phyloP scores from a whole-genome alignment of 2,797 vertebrate genomes.

The Oryzias sinensis region DNA sequence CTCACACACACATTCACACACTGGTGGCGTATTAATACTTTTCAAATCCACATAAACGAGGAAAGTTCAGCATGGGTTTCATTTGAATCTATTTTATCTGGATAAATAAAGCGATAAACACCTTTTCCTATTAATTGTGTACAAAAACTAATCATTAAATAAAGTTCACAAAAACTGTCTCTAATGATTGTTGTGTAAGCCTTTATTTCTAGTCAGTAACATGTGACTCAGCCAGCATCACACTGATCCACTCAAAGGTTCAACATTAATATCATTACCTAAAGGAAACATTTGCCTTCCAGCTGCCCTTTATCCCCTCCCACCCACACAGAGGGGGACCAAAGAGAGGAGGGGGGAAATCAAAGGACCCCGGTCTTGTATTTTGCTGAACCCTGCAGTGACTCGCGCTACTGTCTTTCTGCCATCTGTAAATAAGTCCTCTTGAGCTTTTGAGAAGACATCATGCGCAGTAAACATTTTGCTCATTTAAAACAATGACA shows the following conservation, averaged over 20 bases:
- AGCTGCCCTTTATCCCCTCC: slow-evolving; percentile 44
- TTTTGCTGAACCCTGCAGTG: slow-evolving; percentile 21
- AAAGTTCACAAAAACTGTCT: slow-evolving; percentile 3
- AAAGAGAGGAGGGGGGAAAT: slow-evolving; percentile 7
- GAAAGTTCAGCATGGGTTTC: too few relatives aligned
- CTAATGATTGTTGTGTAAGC: not conserved
- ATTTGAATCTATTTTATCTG: too few relatives aligned
- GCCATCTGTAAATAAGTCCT: slow-evolving; percentile 18
- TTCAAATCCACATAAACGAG: too few relatives aligned
- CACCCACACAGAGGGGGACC: slow-evolving; percentile 30
- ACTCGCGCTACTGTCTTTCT: slow-evolving; percentile 6
- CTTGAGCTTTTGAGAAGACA: too few relatives aligned
- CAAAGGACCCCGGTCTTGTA: slow-evolving; percentile 27
- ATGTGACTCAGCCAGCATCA: slow-evolving; percentile 46
- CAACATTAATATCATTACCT: slow-evolving; percentile 72
- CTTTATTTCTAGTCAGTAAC: slow-evolving; percentile 19
- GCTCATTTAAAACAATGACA: slow-evolving; percentile 9
- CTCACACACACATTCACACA: too few relatives aligned
- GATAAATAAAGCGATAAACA: too few relatives aligned
- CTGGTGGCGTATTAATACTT: too few relatives aligned
- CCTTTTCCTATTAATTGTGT: not conserved
- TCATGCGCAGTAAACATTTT: not conserved
- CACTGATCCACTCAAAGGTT: slow-evolving; percentile 41
- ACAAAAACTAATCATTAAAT: slow-evolving; percentile 1
- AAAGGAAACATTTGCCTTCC: slow-evolving; percentile 31